Conservation (phyloP, 2,797 vertebrate genomes). For the Clamator glandarius region DNA sequence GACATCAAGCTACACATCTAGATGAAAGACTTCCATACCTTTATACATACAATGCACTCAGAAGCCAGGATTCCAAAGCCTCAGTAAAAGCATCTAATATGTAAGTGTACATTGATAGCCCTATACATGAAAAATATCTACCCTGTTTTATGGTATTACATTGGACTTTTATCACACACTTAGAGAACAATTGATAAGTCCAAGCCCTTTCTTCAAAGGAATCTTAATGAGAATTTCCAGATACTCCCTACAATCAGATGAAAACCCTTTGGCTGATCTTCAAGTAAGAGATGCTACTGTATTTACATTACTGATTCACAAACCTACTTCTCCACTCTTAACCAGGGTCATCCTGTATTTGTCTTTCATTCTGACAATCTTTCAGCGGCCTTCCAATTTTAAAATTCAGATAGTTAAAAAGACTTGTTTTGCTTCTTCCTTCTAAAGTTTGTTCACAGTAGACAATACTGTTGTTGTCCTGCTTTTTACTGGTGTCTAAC, state of each 20-base stretch:
- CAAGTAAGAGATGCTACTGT: not conserved
- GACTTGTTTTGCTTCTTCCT: not conserved
- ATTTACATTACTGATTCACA: not conserved
- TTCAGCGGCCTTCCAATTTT: not conserved
- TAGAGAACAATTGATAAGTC: not conserved
- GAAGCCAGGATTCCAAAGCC: not conserved
- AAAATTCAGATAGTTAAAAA: not conserved
- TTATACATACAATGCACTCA: not conserved
- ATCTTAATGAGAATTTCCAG: conserved; percentile 20
- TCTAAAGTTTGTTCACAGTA: not conserved
- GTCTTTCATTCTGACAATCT: not conserved
- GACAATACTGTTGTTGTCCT: not conserved
- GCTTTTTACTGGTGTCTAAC: not conserved
- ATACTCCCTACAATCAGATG: not conserved
- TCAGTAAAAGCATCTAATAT: not conserved
- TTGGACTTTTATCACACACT: not conserved
- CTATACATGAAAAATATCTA: conserved; percentile 11
- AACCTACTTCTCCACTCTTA: not conserved
- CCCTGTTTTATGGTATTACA: not conserved
- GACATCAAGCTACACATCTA: not conserved
- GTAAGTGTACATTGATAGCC: not conserved
- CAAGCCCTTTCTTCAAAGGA: not conserved
- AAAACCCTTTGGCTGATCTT: not conserved
- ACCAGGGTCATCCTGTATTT: not conserved
- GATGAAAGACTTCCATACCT: conserved; percentile 6